Percentiles rank a stretch among this genome's conserved stretches.
These are phyloP conservation scores for Epinephelus fuscoguttatus DNA, from an alignment of 2,113 vertebrate genomes.

Conservation along the genomic window DNA sequence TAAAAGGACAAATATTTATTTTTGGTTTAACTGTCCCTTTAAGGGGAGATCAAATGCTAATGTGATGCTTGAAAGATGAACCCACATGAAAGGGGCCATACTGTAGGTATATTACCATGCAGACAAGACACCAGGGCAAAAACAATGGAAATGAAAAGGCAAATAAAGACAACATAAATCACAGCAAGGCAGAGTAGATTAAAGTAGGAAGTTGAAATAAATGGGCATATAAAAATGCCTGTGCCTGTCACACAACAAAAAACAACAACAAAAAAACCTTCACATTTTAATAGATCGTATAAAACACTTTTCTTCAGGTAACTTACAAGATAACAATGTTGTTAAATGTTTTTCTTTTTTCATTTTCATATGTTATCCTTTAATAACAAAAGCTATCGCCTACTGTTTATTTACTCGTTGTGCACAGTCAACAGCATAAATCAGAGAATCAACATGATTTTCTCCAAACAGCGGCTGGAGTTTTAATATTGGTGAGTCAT, in stretches of 20 bases:
- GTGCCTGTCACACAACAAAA: not conserved
- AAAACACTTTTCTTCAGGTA: not conserved
- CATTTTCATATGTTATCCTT: not conserved
- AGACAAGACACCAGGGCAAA: not conserved
- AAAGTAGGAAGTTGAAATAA: not conserved
- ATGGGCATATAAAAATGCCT: not conserved
- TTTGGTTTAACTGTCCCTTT: too few species aligned
- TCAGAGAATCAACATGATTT: slow-evolving; percentile 5
- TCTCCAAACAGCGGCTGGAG: slow-evolving; percentile 9
- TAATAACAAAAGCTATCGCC: not conserved
- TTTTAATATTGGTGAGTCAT: not conserved
- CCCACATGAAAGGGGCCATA: not conserved
- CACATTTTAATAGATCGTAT: not conserved
- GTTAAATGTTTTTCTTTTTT: not conserved
- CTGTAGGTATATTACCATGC: not conserved
- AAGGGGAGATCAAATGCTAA: not conserved
- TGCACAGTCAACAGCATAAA: not conserved
- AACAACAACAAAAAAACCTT: not conserved
- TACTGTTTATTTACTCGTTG: not conserved
- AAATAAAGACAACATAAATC: not conserved
- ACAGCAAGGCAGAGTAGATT: not conserved
- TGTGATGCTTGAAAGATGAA: not conserved
- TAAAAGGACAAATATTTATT: too few species aligned
- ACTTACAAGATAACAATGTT: not conserved
- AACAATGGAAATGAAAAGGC: slow-evolving; percentile 4